A percentile compares a stretch with the other conserved stretches of the same genome.
Conservation (phyloP, 2,113 vertebrate genomes). For the Leucopternis melanops region DNA sequence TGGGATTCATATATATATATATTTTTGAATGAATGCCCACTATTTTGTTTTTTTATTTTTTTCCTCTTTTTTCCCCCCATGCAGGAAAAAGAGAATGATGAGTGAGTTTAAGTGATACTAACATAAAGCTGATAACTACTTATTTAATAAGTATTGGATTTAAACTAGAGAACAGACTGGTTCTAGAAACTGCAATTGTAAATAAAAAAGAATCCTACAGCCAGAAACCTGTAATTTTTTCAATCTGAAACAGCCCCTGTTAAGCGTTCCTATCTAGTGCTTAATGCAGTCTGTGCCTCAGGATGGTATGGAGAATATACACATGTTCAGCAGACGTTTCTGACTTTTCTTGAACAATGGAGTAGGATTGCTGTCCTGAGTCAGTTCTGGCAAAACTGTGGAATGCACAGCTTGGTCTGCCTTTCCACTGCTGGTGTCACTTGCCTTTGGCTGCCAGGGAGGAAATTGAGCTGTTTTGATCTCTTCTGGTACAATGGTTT, state of each 20-base stretch:
- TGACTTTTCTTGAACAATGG: not conserved
- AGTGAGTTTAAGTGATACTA: not conserved
- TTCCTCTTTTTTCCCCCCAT: no score
- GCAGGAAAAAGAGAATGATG: not conserved
- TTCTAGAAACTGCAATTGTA: not conserved
- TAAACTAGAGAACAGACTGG: not conserved
- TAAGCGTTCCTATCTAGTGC: not conserved
- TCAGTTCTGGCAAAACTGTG: not conserved
- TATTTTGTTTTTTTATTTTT: not conserved
- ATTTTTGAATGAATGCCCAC: not conserved
- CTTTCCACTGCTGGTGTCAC: not conserved
- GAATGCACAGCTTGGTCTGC: not conserved
- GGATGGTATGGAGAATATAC: fast-evolving
- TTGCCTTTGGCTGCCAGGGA: constrained; percentile 2
- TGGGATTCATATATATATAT: not conserved
- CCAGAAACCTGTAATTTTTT: not conserved
- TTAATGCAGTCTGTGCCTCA: not conserved
- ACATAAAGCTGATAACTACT: not conserved
- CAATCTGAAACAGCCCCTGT: not conserved
- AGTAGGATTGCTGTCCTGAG: not conserved
- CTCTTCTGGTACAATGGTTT: constrained; percentile 29
- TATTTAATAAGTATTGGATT: not conserved
- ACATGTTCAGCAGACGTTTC: not conserved
- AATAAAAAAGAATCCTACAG: not conserved
- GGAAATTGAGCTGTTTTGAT: constrained; percentile 19